Base-by-base conservation (phyloP, 2,888 invertebrate species). In the Rugalucina vietnamica region DNA sequence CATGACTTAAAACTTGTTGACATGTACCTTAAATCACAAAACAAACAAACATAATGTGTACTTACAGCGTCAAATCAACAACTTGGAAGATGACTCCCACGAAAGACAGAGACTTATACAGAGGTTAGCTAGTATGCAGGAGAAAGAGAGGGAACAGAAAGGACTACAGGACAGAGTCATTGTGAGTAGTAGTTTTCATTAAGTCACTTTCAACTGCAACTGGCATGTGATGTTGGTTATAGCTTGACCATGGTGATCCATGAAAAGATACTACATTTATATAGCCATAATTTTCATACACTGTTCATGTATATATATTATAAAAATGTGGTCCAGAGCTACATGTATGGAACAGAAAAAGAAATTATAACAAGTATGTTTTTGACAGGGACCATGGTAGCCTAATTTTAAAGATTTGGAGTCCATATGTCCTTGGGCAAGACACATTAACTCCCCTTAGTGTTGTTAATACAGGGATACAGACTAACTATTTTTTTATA, bases 11-110 rank as follows among this genome's bases (percentile, higher is more conserved):
- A 43, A 18, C 18, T 43, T 43, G 43, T 43, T 43, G 43, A 43
- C 18, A 18, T 12, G 8, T 8, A 18, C 43, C 43, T 43, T 43
- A 43, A 12, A 43, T 43, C 43, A 43, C 43, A 8, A 8, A 8
- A 8, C 8, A 18, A 18, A 12, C 12, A 12, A 18, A 43, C 43
- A 43, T 43, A 8, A 43, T 91, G 27, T 57, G 2, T 29, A 12
- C 4, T 65, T 34, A 29, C 91, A 92, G 80, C 57, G 82, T 36
- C 86, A 91, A 79, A 89, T 92, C n/a, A 81, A 79, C 0, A 76
- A 76, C 32, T 78, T 92, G 80, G 90, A 92, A 74, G 84, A 86
- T 29, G 89, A 90, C 32, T 88, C 90, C 86, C 82, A 77, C 49
- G 90, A 91, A 37, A 81, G 90, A 43, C 81, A 84, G 12, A 71